These are phyloP conservation scores for Tribolium madens DNA, from an alignment of 1,140 invertebrate genomes.

Conservation along the genomic window DNA sequence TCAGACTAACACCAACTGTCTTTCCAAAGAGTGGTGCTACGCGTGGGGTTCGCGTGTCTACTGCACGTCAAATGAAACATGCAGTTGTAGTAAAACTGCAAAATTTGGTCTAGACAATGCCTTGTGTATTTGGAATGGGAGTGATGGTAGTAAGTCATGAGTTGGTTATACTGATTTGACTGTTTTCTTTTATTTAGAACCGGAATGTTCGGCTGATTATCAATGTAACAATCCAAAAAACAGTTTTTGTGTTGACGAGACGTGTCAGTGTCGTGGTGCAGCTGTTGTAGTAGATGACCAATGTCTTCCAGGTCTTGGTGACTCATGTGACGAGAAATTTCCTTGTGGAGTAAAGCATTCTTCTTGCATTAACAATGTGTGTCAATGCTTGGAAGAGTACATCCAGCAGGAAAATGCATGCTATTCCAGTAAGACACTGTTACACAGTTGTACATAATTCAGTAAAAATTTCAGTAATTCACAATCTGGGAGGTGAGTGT, in stretches of 20 bases:
- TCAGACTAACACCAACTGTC: conserved; percentile 28
- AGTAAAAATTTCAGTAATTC: neutral
- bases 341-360: neutral
- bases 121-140: conserved; percentile 1
- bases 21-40: conserved; percentile 36
- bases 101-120: neutral
- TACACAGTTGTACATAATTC: neutral
- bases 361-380: neutral
- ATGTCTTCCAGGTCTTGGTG: conserved; percentile 12
- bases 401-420: neutral
- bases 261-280: neutral
- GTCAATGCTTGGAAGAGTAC: neutral
- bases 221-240: neutral
- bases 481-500: neutral
- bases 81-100: conserved; percentile 17
- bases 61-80: neutral
- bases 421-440: neutral
- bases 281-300: neutral
- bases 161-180: neutral
- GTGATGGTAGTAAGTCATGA: neutral
- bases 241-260: conserved; percentile 16
- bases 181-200: conserved; percentile 7
- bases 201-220: neutral
- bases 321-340: neutral
- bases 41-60: neutral